These are phyloP conservation scores for Porites lobata DNA, from an alignment of 92 coral and sea anemone genomes.

Conservation along the genomic window DNA sequence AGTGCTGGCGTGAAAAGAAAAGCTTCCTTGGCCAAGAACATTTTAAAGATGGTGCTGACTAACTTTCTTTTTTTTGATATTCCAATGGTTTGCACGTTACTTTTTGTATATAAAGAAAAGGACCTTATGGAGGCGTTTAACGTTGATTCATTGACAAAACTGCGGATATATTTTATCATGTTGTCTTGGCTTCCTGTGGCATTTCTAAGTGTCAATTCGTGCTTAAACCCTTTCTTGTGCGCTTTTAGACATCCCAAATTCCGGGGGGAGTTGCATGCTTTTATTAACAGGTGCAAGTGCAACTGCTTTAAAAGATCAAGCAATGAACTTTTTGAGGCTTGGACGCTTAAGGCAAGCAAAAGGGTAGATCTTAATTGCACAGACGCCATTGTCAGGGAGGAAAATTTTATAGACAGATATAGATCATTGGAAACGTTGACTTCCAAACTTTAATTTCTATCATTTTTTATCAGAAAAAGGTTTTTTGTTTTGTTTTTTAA, in stretches of 20 bases:
- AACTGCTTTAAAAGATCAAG: neutral
- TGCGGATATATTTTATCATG: slow-evolving; percentile 48
- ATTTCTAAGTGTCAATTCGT: slow-evolving; percentile 65
- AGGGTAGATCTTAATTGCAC: slow-evolving; percentile 17
- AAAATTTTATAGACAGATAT: slow-evolving; percentile 1
- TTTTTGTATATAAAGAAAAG: slow-evolving; percentile 52
- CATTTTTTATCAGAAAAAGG: too few relatives aligned
- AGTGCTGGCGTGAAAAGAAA: slow-evolving; percentile 73
- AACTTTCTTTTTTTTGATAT: slow-evolving; percentile 62
- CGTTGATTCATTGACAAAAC: slow-evolving; percentile 33
- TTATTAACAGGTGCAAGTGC: slow-evolving; percentile 1
- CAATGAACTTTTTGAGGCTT: neutral
- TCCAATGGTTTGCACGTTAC: slow-evolving; percentile 62
- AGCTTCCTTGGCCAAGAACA: slow-evolving; percentile 72
- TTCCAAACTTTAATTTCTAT: neutral
- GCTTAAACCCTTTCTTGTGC: slow-evolving; percentile 77
- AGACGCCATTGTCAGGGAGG: neutral
- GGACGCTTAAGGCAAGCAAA: slow-evolving; percentile 6
- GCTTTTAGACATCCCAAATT: slow-evolving; percentile 79
- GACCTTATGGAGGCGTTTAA: slow-evolving; percentile 12
- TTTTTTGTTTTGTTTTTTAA: too few relatives aligned
- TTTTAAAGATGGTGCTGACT: slow-evolving; percentile 64
- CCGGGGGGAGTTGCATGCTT: slow-evolving; percentile 6
- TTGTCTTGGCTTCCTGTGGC: slow-evolving; percentile 75
- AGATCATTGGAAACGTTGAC: slow-evolving; percentile 10